Conservation (phyloP, 2,797 vertebrate species). For the Myotis daubentonii region DNA sequence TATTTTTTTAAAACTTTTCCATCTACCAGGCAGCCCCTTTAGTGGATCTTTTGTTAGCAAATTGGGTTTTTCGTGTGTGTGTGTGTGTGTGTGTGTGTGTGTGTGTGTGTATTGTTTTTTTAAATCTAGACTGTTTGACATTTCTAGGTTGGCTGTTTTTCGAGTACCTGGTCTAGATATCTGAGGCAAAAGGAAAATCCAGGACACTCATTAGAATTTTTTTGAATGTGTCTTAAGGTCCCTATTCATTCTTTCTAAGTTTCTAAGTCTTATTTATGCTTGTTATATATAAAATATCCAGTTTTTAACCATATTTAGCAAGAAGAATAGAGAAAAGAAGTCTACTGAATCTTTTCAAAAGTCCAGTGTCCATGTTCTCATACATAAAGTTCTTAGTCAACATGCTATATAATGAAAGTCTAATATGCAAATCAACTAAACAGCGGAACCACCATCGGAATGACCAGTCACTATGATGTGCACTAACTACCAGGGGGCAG, state of each 20-base stretch:
- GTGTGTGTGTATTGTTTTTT: neutral
- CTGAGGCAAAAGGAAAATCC: neutral
- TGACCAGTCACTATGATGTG: too few species aligned
- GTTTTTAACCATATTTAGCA: neutral
- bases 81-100: too few species aligned
- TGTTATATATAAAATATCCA: neutral
- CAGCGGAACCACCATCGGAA: fast-evolving
- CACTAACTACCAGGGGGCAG: too few species aligned
- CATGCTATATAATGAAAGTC: too few species aligned
- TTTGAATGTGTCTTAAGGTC: neutral
- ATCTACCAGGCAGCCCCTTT: neutral
- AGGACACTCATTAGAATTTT: neutral
- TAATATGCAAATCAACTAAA: too few species aligned
- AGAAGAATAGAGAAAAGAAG: neutral
- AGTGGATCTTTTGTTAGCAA: neutral
- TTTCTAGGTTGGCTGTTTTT: neutral
- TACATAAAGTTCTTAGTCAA: neutral
- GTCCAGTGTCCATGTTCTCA: neutral
- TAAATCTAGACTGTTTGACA: neutral
- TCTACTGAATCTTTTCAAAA: neutral
- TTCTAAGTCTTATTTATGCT: neutral
- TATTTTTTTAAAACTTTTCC: neutral
- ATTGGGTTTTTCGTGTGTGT: neutral
- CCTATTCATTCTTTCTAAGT: neutral
- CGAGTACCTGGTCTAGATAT: neutral